Conservation (phyloP, 2,113 vertebrate species). For the Rhinogobius similis region DNA sequence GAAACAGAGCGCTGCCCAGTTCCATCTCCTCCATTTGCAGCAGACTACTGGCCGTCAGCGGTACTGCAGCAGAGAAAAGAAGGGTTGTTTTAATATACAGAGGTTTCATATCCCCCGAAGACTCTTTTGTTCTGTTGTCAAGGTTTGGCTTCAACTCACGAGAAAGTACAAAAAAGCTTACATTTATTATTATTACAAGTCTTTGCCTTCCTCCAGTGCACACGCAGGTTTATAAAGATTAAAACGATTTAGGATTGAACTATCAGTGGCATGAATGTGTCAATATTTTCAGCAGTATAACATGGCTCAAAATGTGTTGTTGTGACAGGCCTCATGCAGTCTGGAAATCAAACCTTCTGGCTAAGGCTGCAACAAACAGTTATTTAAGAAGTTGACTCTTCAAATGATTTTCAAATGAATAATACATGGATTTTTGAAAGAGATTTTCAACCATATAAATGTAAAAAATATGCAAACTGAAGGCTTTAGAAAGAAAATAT, state of each 20-base stretch:
- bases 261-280: neutral
- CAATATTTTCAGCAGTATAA: neutral
- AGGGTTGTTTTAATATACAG: neutral
- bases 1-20: conserved; percentile 64
- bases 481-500: too few species aligned
- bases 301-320: neutral
- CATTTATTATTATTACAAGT: too few species aligned
- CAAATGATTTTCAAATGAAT: too few species aligned
- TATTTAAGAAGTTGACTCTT: too few species aligned
- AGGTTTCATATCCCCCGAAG: conserved; percentile 11
- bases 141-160: conserved; percentile 1
- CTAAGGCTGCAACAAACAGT: too few species aligned
- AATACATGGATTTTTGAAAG: too few species aligned
- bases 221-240: neutral
- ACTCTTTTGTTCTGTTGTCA: conserved; percentile 17
- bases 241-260: too few species aligned
- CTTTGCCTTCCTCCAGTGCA: neutral
- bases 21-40: conserved; percentile 85
- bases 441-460: too few species aligned
- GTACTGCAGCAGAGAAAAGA: conserved; percentile 51
- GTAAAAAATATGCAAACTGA: too few species aligned
- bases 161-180: neutral
- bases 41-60: conserved; percentile 75
- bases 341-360: too few species aligned
- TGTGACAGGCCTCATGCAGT: neutral